A percentile compares a stretch with the other conserved stretches of the same genome.
phyloP scores from a whole-genome alignment of 1,140 invertebrate species.

The Probaryconus sp. region DNA sequence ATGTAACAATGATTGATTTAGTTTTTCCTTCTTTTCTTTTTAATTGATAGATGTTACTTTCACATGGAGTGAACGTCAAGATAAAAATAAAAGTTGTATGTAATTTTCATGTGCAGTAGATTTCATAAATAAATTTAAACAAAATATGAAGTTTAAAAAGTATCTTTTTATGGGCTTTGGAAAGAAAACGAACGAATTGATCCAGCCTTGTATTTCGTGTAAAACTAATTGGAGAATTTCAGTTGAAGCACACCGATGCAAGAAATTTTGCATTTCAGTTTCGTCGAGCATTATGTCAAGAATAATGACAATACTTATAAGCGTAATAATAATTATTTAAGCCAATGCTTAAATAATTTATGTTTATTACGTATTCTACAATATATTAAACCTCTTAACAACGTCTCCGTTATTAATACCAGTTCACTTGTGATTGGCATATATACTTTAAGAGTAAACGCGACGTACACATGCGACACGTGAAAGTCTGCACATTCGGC shows the following conservation, averaged over 20 bases:
- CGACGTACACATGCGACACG: conserved; percentile 54
- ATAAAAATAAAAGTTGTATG: conserved; percentile 15
- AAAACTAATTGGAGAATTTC: too few relatives aligned
- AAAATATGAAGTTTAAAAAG: too few relatives aligned
- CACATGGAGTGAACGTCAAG: conserved; percentile 34
- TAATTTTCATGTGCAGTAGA: conserved; percentile 8
- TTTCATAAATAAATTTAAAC: too few relatives aligned
- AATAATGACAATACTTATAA: too few relatives aligned
- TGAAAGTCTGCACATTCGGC: conserved; percentile 66
- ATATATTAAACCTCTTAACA: conserved; percentile 29
- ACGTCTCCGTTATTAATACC: conserved; percentile 35
- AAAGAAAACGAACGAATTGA: too few relatives aligned
- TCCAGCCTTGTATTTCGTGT: too few relatives aligned
- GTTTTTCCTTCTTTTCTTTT: conserved; percentile 50
- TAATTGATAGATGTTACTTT: conserved; percentile 57
- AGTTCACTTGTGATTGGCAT: conserved; percentile 49
- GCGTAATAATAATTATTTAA: neutral
- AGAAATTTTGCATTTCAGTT: too few relatives aligned
- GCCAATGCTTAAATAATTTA: conserved; percentile 5
- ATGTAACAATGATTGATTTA: conserved; percentile 38
- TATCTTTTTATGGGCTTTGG: too few relatives aligned
- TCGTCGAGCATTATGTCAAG: too few relatives aligned
- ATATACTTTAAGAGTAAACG: conserved; percentile 43
- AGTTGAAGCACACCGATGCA: too few relatives aligned
- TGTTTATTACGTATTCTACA: conserved; percentile 15